Evolutionary conservation across 2,888 invertebrate species (phyloP), one percentile per base, ranked within the genome.

Genomic region (Thera obeliscata): DNA sequence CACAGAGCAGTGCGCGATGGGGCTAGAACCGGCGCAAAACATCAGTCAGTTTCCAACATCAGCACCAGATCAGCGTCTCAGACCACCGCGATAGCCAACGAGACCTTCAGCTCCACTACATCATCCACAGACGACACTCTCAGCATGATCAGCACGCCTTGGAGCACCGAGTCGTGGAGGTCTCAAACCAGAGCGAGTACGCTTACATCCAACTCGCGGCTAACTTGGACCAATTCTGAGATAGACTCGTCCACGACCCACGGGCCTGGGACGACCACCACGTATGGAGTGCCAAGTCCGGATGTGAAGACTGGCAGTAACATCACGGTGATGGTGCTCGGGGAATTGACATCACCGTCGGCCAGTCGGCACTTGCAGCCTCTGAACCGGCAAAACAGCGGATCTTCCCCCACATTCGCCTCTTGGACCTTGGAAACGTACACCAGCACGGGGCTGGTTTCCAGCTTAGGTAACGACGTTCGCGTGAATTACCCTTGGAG

Each of bases 81-180:
- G 8, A 61, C 66, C 11, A 64, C 67, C 2, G 66, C 68, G 7
- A 66, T 66, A 58, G 67, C 64, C 8, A 58, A 71, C 61, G 35
- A 67, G 43, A 52, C 57, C 6, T 3, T 56, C 1, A 46, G 36
- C 12, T 50, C 67, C 22, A 60, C 43, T 12, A 6, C 38, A 11
- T 49, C 61, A 50, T 62, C 56, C 4, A 75, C 75, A 0, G 73
- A 80, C 1, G 75, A 84, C 57, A 89, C 89, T 0, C 66, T 89
- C 3, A 78, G 78, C 65, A 88, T 87, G 88, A 78, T 88, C 43
- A 79, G 76, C 8, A 79, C 85, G 0, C 89, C 89, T 0, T 89
- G 89, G 89, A 76, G 70, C 2, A 86, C 84, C 0, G 83, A 85
- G 38, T 77, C 85, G 0, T 82, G 81, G 81, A 35, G 12, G 33